Conservation (phyloP, 2,797 vertebrate genomes). For the Rhinoraja longicauda region DNA sequence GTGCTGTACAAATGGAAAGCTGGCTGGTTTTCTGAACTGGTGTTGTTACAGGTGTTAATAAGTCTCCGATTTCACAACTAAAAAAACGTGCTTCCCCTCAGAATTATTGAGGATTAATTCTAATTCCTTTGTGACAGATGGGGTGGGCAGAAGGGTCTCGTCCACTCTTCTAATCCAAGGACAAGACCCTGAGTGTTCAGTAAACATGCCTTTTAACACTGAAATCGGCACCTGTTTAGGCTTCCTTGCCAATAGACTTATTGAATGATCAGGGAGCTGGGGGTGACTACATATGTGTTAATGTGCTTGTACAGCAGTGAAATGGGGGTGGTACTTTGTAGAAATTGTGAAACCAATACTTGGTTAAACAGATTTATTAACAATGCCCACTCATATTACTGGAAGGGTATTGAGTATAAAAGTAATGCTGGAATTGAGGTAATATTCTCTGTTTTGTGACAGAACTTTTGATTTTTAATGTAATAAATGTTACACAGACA, state of each 20-base stretch:
- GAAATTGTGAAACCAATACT: constrained; percentile 18
- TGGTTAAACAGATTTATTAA: background rate
- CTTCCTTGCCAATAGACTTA: background rate
- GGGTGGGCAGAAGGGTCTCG: background rate
- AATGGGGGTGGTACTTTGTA: background rate
- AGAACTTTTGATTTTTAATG: background rate
- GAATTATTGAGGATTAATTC: constrained; percentile 38
- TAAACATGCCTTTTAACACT: constrained; percentile 24
- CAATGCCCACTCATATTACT: background rate
- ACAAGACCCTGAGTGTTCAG: constrained; percentile 21
- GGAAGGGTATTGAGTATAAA: background rate
- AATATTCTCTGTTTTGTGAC: background rate
- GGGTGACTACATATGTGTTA: background rate
- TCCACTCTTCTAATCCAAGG: background rate
- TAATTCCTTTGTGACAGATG: constrained; percentile 36
- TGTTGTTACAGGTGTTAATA: constrained; percentile 35
- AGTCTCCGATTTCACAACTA: constrained; percentile 15
- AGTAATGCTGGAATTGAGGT: background rate
- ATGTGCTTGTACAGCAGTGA: background rate
- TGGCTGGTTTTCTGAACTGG: constrained; percentile 18
- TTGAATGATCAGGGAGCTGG: background rate
- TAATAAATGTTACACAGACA: background rate
- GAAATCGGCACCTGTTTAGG: constrained; percentile 24
- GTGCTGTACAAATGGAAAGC: background rate
- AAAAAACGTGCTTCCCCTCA: constrained; percentile 33